Base-by-base conservation (phyloP, 2,113 vertebrate species). In the Macquaria ambigua region DNA sequence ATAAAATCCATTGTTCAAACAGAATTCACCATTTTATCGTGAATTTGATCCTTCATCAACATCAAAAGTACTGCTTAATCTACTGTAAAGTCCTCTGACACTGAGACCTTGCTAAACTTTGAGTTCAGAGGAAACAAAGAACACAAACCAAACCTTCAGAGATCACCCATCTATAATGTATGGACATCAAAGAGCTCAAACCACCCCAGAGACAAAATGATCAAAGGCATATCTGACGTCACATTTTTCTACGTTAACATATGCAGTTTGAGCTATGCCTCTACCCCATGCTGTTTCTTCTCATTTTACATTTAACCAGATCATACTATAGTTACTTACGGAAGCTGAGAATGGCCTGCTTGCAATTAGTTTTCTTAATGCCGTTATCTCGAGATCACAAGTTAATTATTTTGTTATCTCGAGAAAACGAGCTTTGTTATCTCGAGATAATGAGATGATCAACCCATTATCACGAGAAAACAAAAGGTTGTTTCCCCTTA, bases 171-270 rank as follows among this genome's bases (percentile, higher is more conserved):
- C 23, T 37, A 82, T 89, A 85, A 82, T 66, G 67, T 41, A 90
- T 70, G 20, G 41, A 74, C 81, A 87, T 91, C 58, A 91, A 92
- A 88, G 59, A 50, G 5, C 56, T 53, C 28, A 25, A 83, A 83
- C 1, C 18, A 68, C 67, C 63, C 69, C 21, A 18, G 85, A 84
- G 74, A 87, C 63, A 18, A 73, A 83, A 39, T 53, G 59, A 89
- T 89, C 81, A 84, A 87, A 91, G 80, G 58, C 52, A 8, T 18
- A 39, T 63, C n/a, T 83, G 58, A 86, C 28, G 8, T 69, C 34
- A 70, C 28, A 37, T 41, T 61, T 71, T 74, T 70, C n/a, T 56
- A n/a, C 64, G 1, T 71, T 81, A 58, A 79, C 52, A 75, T 28
- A 64, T 82, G 64, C 61, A 55, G 21, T 77, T 79, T 77, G 74